phyloP scores from a whole-genome alignment of 2,888 invertebrate genomes.

The Cistogaster globosa region DNA sequence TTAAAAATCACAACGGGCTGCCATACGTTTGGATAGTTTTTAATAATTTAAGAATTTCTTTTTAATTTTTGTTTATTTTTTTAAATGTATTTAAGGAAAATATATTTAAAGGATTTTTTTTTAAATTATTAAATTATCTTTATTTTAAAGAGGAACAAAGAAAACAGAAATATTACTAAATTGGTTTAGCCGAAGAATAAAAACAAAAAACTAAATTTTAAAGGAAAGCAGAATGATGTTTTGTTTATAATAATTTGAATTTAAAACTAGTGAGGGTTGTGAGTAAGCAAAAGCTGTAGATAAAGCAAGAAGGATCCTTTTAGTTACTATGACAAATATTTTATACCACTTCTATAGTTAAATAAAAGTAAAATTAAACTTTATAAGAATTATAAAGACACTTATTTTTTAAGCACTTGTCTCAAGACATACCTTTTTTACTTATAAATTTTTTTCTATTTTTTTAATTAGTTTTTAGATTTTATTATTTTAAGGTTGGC shows the following conservation, averaged over 20 bases:
- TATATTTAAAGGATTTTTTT: too few relatives aligned
- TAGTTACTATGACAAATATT: conserved; percentile 61
- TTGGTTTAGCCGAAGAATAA: background rate
- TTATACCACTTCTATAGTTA: conserved; percentile 49
- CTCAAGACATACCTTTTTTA: conserved; percentile 54
- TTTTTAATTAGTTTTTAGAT: conserved; percentile 53
- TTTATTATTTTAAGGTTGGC: conserved; percentile 22
- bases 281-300: conserved; percentile 50
- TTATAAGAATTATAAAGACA: conserved; percentile 56
- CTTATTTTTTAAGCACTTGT: conserved; percentile 71
- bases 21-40: conserved; percentile 17
- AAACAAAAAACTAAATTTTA: background rate
- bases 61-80: conserved; percentile 13
- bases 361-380: conserved; percentile 16
- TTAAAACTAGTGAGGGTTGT: conserved; percentile 61
- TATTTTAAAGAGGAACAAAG: too few relatives aligned
- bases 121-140: too few relatives aligned
- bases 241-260: background rate
- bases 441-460: background rate
- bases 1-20: conserved; percentile 9
- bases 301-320: conserved; percentile 51
- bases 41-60: background rate
- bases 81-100: background rate
- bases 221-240: background rate
- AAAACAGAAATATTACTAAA: too few relatives aligned